phyloP scores from a whole-genome alignment of 92 coral and sea anemone genomes.

The Siderastrea siderea region DNA sequence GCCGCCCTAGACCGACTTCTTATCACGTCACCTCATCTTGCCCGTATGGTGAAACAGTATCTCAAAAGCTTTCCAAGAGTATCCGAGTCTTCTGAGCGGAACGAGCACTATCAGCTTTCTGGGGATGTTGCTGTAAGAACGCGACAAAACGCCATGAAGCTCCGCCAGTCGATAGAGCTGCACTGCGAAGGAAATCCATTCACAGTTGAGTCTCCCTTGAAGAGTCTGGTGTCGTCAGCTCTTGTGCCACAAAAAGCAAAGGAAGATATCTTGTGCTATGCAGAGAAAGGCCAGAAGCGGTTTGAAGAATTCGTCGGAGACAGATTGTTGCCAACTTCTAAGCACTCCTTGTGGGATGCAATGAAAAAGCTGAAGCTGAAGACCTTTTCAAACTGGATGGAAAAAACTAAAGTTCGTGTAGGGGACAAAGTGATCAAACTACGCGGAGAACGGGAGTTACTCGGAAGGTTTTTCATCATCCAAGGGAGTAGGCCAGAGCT shows the following conservation, averaged over 20 bases:
- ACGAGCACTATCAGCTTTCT: conserved; percentile 47
- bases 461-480: conserved; percentile 29
- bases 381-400: conserved; percentile 20
- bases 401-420: conserved; percentile 5
- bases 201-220: conserved; percentile 15
- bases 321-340: conserved; percentile 38
- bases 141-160: conserved; percentile 45
- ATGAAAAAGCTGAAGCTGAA: conserved; percentile 40
- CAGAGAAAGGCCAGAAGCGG: conserved; percentile 28
- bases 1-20: conserved; percentile 39
- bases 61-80: neutral
- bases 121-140: conserved; percentile 41
- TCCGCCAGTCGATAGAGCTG: too few species aligned
- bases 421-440: conserved; percentile 27
- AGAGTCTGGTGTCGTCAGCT: conserved; percentile 22
- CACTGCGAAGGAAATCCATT: conserved; percentile 24
- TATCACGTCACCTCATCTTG: conserved; percentile 43
- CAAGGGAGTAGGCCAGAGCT: conserved; percentile 14
- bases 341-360: conserved; percentile 40
- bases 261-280: conserved; percentile 32
- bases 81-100: conserved; percentile 30
- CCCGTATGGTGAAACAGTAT: conserved; percentile 18
- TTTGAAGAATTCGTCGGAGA: conserved; percentile 29
- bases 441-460: conserved; percentile 26
- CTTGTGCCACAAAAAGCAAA: conserved; percentile 33